Conservation (phyloP, 2,113 vertebrate species). For the Cichladusa arquata region DNA sequence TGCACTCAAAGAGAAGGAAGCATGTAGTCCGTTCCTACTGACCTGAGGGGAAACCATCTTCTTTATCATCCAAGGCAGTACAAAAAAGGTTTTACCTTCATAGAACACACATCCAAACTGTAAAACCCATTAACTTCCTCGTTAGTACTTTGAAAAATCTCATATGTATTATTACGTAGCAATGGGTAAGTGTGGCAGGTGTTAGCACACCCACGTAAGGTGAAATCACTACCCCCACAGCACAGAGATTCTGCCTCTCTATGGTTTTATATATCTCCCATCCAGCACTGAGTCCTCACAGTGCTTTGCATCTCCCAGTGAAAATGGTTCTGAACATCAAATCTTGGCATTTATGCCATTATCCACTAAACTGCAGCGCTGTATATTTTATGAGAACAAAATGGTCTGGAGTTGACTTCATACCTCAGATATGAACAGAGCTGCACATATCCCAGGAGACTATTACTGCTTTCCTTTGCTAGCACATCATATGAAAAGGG, state of each 20-base stretch:
- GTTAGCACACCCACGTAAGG: neutral
- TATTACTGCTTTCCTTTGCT: slow-evolving; percentile 26
- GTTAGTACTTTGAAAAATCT: neutral
- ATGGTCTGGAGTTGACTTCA: slow-evolving; percentile 55
- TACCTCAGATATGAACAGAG: slow-evolving; percentile 44
- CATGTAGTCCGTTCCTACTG: fast-evolving
- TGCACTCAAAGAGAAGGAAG: neutral
- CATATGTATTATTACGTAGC: neutral
- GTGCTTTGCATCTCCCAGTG: neutral
- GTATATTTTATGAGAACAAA: slow-evolving; percentile 67
- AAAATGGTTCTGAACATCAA: slow-evolving; percentile 55
- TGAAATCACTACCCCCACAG: neutral
- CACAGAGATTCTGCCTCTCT: neutral
- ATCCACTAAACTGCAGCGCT: slow-evolving; percentile 44
- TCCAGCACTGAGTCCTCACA: neutral
- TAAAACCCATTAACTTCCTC: neutral
- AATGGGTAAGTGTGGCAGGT: neutral
- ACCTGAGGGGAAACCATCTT: neutral
- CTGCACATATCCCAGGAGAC: slow-evolving; percentile 16
- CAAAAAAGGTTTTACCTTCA: neutral
- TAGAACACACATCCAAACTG: neutral
- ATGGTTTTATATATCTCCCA: neutral
- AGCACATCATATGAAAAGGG: slow-evolving; percentile 12
- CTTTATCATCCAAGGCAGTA: neutral
- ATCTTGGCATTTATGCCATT: slow-evolving; percentile 48